Conservation (phyloP, 2,797 vertebrate genomes). For the Ciconia nigra region DNA sequence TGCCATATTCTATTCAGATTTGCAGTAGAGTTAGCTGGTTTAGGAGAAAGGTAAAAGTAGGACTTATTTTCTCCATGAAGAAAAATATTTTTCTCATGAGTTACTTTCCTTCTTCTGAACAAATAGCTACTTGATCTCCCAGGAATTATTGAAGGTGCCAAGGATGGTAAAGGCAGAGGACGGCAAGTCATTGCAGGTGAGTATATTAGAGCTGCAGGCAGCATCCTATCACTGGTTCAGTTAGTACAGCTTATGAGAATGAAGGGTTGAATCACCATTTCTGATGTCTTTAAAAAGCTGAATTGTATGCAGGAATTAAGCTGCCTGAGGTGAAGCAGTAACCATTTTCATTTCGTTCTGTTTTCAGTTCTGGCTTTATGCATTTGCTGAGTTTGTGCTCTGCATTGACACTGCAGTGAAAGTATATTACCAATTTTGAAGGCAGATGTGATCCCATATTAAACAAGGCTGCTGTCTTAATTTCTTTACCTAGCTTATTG, state of each 20-base stretch:
- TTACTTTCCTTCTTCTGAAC: neutral
- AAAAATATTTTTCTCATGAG: neutral
- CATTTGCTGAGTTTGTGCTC: neutral
- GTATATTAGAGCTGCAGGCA: neutral
- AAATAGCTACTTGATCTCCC: slow-evolving; percentile 93
- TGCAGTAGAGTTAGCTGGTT: neutral
- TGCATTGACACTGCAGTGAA: neutral
- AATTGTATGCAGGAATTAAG: neutral
- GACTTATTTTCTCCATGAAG: neutral
- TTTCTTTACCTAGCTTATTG: neutral
- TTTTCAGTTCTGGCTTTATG: neutral
- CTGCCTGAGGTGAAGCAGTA: neutral
- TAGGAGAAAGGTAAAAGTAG: neutral
- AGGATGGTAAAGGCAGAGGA: slow-evolving; percentile 97
- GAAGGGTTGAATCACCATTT: neutral
- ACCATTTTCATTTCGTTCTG: neutral
- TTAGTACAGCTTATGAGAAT: neutral
- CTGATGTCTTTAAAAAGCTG: neutral
- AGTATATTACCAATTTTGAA: neutral
- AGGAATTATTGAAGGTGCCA: slow-evolving; percentile 97
- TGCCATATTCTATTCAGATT: neutral
- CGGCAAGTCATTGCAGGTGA: slow-evolving; percentile 97
- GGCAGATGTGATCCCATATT: neutral
- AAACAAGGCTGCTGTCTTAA: neutral
- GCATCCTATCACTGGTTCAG: neutral